Evolutionary conservation across 2,888 invertebrate genomes (phyloP).

Genomic region (Netelia virgata): DNA sequence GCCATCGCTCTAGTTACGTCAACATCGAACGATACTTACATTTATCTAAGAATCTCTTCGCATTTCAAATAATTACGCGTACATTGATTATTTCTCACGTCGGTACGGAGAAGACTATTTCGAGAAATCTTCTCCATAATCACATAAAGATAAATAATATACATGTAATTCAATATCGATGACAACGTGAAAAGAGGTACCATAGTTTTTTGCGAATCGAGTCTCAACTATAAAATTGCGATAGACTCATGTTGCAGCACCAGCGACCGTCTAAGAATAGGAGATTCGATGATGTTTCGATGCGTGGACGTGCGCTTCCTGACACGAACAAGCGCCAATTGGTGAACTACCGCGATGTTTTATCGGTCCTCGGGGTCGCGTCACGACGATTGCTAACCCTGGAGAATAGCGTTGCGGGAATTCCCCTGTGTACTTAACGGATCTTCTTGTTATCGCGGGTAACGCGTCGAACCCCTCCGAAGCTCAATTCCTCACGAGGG

Average conservation of each 20-base stretch:
- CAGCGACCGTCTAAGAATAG: not conserved
- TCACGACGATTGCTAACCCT: conserved; percentile 51
- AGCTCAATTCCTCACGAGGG: conserved; percentile 61
- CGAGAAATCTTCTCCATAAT: no score
- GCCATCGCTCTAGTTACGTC: not conserved
- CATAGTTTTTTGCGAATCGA: not conserved
- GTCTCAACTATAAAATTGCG: not conserved
- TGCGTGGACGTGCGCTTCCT: conserved; percentile 9
- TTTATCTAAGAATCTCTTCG: no score
- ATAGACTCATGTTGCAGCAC: not conserved
- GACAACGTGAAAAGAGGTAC: not conserved
- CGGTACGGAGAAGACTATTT: no score
- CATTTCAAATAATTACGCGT: no score
- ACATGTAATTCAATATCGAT: no score
- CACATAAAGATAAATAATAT: no score
- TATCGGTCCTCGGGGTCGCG: conserved; percentile 72
- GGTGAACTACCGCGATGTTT: conserved; percentile 69
- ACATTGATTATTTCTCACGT: no score
- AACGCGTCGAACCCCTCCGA: conserved; percentile 54
- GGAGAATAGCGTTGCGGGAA: conserved; percentile 68
- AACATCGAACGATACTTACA: no score
- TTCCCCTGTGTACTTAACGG: conserved; percentile 56
- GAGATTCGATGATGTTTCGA: not conserved
- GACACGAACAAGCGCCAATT: not conserved
- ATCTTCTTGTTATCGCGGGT: conserved; percentile 72